These are phyloP conservation scores for Drosophila cognata DNA, from an alignment of 2,888 invertebrate species.

Conservation along the genomic window DNA sequence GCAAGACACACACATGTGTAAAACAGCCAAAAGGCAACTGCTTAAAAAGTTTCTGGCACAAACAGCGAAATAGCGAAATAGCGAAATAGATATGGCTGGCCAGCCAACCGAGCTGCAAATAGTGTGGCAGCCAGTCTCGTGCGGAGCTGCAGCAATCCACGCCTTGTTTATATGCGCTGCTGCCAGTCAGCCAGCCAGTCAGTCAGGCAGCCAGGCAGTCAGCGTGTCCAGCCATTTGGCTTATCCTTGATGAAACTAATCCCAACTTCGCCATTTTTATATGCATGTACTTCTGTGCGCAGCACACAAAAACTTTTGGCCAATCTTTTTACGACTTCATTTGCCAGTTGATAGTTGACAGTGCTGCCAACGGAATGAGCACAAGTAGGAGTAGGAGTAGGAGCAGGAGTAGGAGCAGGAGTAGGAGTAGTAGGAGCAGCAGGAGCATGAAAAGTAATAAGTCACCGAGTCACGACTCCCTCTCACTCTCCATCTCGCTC, in stretches of 20 bases:
- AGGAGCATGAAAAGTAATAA: conserved; percentile 71
- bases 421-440: conserved; percentile 18
- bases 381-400: not conserved
- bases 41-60: conserved; percentile 72
- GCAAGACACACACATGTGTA: conserved; percentile 8
- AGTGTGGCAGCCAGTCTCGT: not conserved
- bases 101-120: conserved; percentile 32
- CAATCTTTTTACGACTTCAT: conserved; percentile 83
- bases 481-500: conserved; percentile 3
- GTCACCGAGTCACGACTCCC: conserved; percentile 65
- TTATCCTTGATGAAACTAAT: conserved; percentile 83
- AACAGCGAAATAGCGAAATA: conserved; percentile 56
- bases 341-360: conserved; percentile 58
- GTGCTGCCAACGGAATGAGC: conserved; percentile 4
- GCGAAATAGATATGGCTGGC: conserved; percentile 10
- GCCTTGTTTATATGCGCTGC: conserved; percentile 65
- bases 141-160: conserved; percentile 23
- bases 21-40: conserved; percentile 51
- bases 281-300: conserved; percentile 73
- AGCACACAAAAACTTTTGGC: conserved; percentile 79
- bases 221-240: conserved; percentile 74
- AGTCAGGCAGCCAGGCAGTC: conserved; percentile 17
- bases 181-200: not conserved
- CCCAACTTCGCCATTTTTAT: conserved; percentile 81
- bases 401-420: not conserved